These are phyloP conservation scores for Eublepharis macularius DNA, from an alignment of 2,113 vertebrate species.

Conservation along the genomic window DNA sequence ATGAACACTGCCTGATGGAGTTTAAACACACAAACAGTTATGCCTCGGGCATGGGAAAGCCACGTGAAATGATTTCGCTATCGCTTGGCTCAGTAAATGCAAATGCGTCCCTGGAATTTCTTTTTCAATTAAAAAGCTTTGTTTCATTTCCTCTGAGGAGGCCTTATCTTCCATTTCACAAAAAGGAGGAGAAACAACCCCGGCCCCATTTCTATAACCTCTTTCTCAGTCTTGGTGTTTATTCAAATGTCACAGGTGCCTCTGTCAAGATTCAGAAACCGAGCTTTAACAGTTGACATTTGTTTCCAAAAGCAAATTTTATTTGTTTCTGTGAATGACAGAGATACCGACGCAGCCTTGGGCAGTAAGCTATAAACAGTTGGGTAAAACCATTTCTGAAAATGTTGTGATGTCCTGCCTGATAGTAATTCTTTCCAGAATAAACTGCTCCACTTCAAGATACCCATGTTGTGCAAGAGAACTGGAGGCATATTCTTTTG, in stretches of 20 bases:
- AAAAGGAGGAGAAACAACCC: neutral
- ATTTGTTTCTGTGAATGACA: neutral
- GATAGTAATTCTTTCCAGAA: no score
- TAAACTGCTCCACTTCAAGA: no score
- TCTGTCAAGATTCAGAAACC: neutral
- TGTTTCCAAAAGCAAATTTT: neutral
- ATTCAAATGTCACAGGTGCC: slow-evolving; percentile 15
- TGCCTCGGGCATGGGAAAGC: neutral
- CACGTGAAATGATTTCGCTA: neutral
- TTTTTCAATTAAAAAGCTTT: neutral
- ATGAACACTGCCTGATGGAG: neutral
- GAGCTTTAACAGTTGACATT: neutral
- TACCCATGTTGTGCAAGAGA: no score
- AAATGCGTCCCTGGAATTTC: neutral
- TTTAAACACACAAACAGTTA: neutral
- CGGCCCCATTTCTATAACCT: neutral
- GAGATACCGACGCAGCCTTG: no score
- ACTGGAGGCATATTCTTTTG: no score
- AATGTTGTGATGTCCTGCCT: no score
- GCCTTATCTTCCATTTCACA: neutral
- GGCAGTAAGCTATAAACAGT: neutral
- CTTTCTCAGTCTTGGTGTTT: neutral
- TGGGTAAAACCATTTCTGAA: neutral
- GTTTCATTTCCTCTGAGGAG: neutral
- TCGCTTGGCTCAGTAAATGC: neutral